Percentiles rank a stretch among this genome's conserved stretches.
Evolutionary conservation across 2,888 invertebrate genomes (phyloP).

Genomic region (Agrotis clavis): DNA sequence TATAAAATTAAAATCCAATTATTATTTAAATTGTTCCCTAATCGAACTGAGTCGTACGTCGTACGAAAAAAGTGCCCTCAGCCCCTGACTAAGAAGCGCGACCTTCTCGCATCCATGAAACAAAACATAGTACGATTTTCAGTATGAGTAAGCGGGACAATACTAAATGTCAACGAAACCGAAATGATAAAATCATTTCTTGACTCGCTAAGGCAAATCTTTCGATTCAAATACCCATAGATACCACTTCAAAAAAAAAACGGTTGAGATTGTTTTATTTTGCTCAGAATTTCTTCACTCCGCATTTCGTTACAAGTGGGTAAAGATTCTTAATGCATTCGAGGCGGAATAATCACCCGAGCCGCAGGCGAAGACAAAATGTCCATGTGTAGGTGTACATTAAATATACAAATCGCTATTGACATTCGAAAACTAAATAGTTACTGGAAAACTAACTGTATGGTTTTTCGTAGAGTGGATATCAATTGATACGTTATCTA

Average conservation of each 20-base stretch:
- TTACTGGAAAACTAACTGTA: slow-evolving; percentile 41
- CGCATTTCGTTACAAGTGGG: too few species aligned
- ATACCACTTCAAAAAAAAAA: not conserved
- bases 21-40: not conserved
- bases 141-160: not conserved
- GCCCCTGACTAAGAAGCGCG: not conserved
- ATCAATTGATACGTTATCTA: slow-evolving; percentile 60
- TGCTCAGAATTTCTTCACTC: too few species aligned
- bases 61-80: not conserved
- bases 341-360: too few species aligned
- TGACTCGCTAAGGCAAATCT: not conserved
- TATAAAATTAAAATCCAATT: too few species aligned
- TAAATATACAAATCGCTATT: too few species aligned
- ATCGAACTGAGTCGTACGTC: not conserved
- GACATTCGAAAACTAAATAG: slow-evolving; percentile 14
- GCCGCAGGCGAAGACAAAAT: too few species aligned
- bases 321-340: too few species aligned
- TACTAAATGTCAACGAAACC: not conserved
- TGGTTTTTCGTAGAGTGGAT: slow-evolving; percentile 40
- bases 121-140: not conserved
- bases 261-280: not conserved
- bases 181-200: not conserved
- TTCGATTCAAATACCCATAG: not conserved
- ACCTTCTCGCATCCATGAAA: not conserved
- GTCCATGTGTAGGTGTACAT: too few species aligned